Evolutionary conservation across 2,797 vertebrate genomes (phyloP).

Genomic region (Megaceryle alcyon): DNA sequence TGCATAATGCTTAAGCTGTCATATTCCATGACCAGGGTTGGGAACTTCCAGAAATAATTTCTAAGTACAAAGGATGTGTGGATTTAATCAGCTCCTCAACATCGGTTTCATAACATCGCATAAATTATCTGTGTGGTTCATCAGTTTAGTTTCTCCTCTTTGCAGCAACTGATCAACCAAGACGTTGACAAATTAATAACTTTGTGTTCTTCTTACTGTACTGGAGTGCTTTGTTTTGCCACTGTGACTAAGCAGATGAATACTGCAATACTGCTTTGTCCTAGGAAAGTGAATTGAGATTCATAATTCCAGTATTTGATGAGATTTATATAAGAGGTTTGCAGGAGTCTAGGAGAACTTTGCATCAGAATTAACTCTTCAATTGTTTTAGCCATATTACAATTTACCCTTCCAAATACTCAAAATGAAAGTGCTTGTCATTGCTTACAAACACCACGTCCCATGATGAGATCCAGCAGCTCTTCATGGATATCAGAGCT

Average conservation of each 20-base stretch:
- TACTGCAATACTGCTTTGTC: neutral
- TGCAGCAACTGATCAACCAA: neutral
- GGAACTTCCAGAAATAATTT: conserved; percentile 9
- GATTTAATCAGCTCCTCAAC: neutral
- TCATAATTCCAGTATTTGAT: neutral
- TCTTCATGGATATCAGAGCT: neutral
- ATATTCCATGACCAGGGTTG: neutral
- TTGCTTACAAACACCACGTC: neutral
- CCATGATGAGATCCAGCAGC: neutral
- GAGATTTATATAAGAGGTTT: neutral
- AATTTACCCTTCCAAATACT: neutral
- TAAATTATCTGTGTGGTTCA: neutral
- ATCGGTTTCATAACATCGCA: neutral
- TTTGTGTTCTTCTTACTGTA: neutral
- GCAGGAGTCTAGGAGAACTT: neutral
- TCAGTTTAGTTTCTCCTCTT: neutral
- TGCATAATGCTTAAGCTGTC: neutral
- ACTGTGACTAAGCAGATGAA: neutral
- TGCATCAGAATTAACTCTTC: neutral
- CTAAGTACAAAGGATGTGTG: neutral
- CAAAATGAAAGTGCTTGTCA: neutral
- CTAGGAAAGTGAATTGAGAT: neutral
- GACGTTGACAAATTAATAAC: neutral
- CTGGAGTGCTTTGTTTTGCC: neutral
- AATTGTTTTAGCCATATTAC: neutral